A percentile compares a stretch with the other conserved stretches of the same genome.
These are phyloP conservation scores for Pelecanoides urinatrix DNA, from an alignment of 2,113 vertebrate species.

Conservation along the genomic window DNA sequence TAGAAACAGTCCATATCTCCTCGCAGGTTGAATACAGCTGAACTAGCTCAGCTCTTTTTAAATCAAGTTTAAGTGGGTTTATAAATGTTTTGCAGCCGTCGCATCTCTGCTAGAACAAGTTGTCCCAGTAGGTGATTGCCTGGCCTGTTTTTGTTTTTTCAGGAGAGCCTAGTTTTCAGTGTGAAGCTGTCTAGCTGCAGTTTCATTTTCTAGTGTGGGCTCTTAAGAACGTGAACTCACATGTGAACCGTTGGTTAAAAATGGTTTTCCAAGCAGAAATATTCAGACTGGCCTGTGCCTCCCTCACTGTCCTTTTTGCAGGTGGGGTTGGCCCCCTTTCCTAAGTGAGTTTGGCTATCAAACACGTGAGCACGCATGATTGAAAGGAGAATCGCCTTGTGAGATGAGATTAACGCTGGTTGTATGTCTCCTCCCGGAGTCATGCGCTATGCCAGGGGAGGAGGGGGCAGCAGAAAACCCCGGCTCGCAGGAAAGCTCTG, in stretches of 20 bases:
- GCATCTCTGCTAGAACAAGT: not conserved
- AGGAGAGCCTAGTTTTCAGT: not conserved
- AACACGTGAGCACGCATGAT: fast-evolving
- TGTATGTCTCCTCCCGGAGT: not conserved
- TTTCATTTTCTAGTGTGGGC: not conserved
- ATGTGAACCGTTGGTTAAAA: not conserved
- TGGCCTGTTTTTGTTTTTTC: not conserved
- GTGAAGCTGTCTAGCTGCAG: not conserved
- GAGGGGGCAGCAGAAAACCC: not conserved
- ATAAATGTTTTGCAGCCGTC: not conserved
- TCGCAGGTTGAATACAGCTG: not conserved
- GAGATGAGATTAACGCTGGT: not conserved
- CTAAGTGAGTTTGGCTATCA: not conserved
- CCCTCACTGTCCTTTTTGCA: fast-evolving
- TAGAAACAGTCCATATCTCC: not conserved
- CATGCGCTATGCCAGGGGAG: fast-evolving
- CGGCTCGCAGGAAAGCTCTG: fast-evolving
- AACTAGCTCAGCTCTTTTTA: slow-evolving; percentile 15
- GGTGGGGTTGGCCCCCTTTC: not conserved
- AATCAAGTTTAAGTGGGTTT: not conserved
- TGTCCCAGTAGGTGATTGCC: not conserved
- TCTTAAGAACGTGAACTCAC: not conserved
- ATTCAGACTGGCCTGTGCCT: not conserved
- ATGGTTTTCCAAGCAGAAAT: not conserved
- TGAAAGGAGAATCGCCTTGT: not conserved